These are phyloP conservation scores for Theristicus caerulescens DNA, from an alignment of 2,113 vertebrate genomes.

Conservation along the genomic window DNA sequence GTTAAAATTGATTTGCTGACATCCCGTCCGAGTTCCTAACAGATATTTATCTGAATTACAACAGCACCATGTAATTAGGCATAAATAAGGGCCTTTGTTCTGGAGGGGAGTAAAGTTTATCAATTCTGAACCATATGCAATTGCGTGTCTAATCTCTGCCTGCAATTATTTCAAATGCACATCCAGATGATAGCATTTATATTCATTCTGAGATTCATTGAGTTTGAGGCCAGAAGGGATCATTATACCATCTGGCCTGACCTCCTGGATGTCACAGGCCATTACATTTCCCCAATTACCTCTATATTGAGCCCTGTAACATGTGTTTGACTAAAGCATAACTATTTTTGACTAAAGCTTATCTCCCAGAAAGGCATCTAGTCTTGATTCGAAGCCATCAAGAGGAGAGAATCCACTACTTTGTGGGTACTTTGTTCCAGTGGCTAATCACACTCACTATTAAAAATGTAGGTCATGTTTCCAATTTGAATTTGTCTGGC, in stretches of 20 bases:
- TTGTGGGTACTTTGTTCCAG: slow-evolving; percentile 23
- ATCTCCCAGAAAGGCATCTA: slow-evolving; percentile 44
- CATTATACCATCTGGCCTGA: slow-evolving; percentile 66
- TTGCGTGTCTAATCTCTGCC: slow-evolving; percentile 57
- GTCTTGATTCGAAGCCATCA: slow-evolving; percentile 32
- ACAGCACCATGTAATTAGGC: slow-evolving; percentile 5
- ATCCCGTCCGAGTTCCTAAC: not conserved
- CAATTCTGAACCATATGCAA: slow-evolving; percentile 45
- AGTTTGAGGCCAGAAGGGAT: slow-evolving; percentile 54
- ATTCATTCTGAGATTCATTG: slow-evolving; percentile 52
- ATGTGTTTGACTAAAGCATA: slow-evolving; percentile 52
- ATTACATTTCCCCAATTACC: slow-evolving; percentile 61
- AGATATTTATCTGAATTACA: slow-evolving; percentile 27
- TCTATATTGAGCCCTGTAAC: slow-evolving; percentile 22
- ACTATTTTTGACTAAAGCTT: slow-evolving; percentile 63
- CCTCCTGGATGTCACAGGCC: slow-evolving; percentile 58
- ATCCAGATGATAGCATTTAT: slow-evolving; percentile 56
- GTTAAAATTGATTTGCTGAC: slow-evolving; percentile 30
- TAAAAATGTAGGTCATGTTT: slow-evolving; percentile 60
- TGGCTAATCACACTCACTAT: slow-evolving; percentile 21
- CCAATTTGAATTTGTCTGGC: slow-evolving; percentile 42
- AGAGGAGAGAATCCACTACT: slow-evolving; percentile 33
- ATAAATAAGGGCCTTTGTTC: slow-evolving; percentile 41
- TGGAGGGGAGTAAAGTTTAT: slow-evolving; percentile 32
- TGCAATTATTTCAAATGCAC: slow-evolving; percentile 50